Evolutionary conservation across 2,113 vertebrate species (phyloP), one percentile per base, ranked within the genome.

Genomic region (Ciconia maguari): DNA sequence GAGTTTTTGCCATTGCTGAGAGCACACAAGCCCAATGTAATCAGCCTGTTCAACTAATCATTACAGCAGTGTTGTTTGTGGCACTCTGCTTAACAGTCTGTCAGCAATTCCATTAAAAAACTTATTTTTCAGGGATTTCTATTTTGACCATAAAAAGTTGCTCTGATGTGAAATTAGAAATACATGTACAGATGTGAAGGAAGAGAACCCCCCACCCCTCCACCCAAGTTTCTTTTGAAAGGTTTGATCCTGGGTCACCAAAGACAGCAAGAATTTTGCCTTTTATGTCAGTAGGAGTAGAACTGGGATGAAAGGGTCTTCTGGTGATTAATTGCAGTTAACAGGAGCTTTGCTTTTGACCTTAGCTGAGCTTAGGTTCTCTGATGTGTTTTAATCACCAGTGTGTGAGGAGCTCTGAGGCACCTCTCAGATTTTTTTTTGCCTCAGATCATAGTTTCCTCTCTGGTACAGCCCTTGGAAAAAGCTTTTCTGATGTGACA

Each of bases 31-130:
- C 81, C 87, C 84, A 38, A n/a, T 30, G 92, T 89, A 97, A 97
- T 95, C 95, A 97, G 74, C 46, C 91, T 93, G 96, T 94, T 97
- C 94, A 94, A 46, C 91, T 97, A 96, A 95, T 97, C 95, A 90
- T 96, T 97, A 95, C 81, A 90, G 87, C 74, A 91, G 54, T 52
- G 89, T 87, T 96, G 93, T 95, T 95, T 85, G 93, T 91, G 75
- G 78, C 87, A 85, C 36, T 83, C 86, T 84, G 36, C 90, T 97
- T 89, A 93, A 77, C 87, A 86, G 70, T 77, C 89, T 97, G 91
- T 95, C 91, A 93, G 81, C 81, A 94, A 58, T 93, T 91, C 49
- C 57, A 62, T 70, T 66, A 83, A 87, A 94, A 91, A 82, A 14
- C 62, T 66, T 79, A 30, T 94, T 90, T 96, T 93, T 89, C 78